phyloP scores from a whole-genome alignment of 2,888 invertebrate species.

The Zaprionus obscuricornis region DNA sequence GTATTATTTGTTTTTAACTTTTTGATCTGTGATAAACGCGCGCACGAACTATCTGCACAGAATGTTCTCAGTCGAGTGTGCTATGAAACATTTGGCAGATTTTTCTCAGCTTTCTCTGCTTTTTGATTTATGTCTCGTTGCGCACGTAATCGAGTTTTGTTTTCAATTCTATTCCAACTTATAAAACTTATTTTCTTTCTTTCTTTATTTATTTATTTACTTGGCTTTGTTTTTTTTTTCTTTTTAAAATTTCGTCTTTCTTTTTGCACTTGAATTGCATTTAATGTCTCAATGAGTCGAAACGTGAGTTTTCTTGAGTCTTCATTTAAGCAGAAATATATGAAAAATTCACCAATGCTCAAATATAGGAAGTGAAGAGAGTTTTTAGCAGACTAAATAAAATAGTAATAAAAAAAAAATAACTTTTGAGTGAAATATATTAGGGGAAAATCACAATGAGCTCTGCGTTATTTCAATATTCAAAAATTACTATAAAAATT shows the following conservation, averaged over 20 bases:
- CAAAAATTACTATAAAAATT: too few relatives aligned
- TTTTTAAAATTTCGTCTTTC: slow-evolving; percentile 22
- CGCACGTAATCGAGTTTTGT: slow-evolving; percentile 60
- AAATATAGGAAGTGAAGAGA: slow-evolving; percentile 46
- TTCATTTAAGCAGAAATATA: background rate
- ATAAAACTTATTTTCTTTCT: too few relatives aligned
- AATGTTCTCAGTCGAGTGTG: slow-evolving; percentile 39
- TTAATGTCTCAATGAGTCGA: slow-evolving; percentile 47
- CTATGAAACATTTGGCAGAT: slow-evolving; percentile 43
- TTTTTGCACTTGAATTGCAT: slow-evolving; percentile 29
- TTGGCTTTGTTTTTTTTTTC: slow-evolving; percentile 26
- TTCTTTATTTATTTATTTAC: too few relatives aligned
- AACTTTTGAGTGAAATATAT: too few relatives aligned
- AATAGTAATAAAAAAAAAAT: too few relatives aligned
- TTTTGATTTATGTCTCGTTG: slow-evolving; percentile 27
- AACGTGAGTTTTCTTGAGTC: slow-evolving; percentile 56
- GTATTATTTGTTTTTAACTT: slow-evolving; percentile 2
- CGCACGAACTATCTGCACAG: slow-evolving; percentile 26
- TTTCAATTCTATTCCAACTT: slow-evolving; percentile 46
- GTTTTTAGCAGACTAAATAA: too few relatives aligned
- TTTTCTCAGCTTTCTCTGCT: slow-evolving; percentile 59
- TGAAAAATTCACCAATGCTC: slow-evolving; percentile 5
- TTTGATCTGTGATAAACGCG: slow-evolving; percentile 15
- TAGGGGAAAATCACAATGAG: too few relatives aligned
- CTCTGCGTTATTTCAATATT: too few relatives aligned